Evolutionary conservation across 2,888 invertebrate genomes (phyloP), one percentile per base, ranked within the genome.

Genomic region (Drosophila demipolita): DNA sequence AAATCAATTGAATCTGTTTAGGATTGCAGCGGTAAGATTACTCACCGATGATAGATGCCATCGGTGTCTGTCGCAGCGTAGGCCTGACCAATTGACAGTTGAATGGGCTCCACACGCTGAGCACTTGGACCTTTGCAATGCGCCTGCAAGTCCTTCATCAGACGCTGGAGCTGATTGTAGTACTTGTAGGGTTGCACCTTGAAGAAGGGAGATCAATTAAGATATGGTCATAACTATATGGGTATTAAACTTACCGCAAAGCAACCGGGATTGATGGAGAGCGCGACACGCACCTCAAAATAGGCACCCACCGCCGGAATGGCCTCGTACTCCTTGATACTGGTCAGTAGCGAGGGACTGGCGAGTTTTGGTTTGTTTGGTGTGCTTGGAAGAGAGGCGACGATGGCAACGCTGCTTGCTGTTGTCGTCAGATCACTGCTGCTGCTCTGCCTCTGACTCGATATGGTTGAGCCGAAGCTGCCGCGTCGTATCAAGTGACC

Each of bases 1-100:
- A 7, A 23, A 38, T 32, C 1, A 20, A 45, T 57, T 11, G 3
- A 26, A 11, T 26, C 0, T 9, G 1, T 15, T 40, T 20, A 8
- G 8, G 7, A 32, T 12, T 8, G 7, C 26, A 15, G 45, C 2
- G 23, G 9, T 15, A 1, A n/a, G n/a, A n/a, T 4, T 40, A 12
- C 93, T 91, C 93, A 96, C 97, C 97, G 95, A 92, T 97, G 96
- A 96, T 96, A 97, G 32, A 94, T 93, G 3, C 94, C 94, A 88
- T 96, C 78, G 23, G 95, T 60, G 60, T 89, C 9, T 92, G 93
- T 87, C 0, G 95, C 96, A 0, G 96, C 96, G 91, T 95, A 97
- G 36, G 96, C 94, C 87, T 95, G 95, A 0, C 96, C 96, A 42
- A 93, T 92, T 66, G 91, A 88, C 81, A 88, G 49, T 42, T 82